Conservation (phyloP, 2,888 invertebrate species). For the Malacosoma neustria region DNA sequence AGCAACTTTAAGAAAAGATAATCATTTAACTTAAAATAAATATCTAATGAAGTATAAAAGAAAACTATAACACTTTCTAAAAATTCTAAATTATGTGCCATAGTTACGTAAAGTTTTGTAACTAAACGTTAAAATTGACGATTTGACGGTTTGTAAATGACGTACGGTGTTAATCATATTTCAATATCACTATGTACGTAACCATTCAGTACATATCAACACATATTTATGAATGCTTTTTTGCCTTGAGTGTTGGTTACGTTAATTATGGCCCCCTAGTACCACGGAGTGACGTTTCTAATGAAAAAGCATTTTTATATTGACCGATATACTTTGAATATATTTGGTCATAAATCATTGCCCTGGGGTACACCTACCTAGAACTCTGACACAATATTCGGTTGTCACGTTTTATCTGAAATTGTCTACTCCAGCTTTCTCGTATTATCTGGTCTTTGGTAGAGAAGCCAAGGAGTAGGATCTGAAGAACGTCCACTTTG, state of each 20-base stretch:
- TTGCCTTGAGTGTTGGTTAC: not conserved
- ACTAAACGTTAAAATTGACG: not conserved
- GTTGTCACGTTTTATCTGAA: too few species aligned
- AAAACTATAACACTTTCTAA: too few species aligned
- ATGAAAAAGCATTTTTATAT: not conserved
- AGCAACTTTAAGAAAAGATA: too few species aligned
- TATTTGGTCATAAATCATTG: not conserved
- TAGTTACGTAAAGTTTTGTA: not conserved
- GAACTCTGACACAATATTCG: too few species aligned
- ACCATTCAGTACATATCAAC: not conserved
- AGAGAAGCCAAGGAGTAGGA: too few species aligned
- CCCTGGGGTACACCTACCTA: not conserved
- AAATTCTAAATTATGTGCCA: too few species aligned
- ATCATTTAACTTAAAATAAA: too few species aligned
- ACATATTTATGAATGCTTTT: not conserved
- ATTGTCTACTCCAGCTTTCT: too few species aligned
- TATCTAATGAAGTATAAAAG: too few species aligned
- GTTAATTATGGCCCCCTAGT: not conserved
- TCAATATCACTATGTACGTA: conserved; percentile 18
- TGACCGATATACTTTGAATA: not conserved
- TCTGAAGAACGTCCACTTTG: too few species aligned
- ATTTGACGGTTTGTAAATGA: conserved; percentile 7
- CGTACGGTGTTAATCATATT: conserved; percentile 11
- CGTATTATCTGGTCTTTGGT: too few species aligned
- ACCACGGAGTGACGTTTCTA: too few species aligned